phyloP scores from a whole-genome alignment of 2,113 vertebrate species.

The Oryzias melastigma region DNA sequence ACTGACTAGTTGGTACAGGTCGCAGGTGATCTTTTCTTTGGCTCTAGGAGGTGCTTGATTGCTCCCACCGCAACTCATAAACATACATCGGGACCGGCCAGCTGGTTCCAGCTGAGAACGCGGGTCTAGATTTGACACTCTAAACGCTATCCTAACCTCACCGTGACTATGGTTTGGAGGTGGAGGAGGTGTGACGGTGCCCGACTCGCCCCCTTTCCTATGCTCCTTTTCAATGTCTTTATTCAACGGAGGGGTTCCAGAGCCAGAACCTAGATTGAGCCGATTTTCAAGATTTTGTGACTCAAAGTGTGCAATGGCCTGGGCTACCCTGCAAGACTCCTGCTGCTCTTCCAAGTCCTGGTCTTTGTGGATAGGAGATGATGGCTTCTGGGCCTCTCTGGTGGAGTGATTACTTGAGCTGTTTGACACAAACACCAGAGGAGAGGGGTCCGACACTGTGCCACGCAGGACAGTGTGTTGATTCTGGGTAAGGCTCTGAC shows the following conservation, averaged over 20 bases:
- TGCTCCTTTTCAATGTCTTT: conserved; percentile 37
- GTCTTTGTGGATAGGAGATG: conserved; percentile 62
- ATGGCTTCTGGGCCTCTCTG: conserved; percentile 46
- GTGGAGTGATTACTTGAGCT: conserved; percentile 42
- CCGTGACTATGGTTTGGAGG: conserved; percentile 71
- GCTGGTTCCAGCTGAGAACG: conserved; percentile 73
- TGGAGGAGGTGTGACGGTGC: conserved; percentile 42
- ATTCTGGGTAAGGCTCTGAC: conserved; percentile 48
- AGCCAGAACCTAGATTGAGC: conserved; percentile 46
- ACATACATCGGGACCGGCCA: conserved; percentile 78
- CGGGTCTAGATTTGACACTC: conserved; percentile 86
- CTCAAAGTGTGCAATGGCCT: conserved; percentile 90
- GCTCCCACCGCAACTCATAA: conserved; percentile 81
- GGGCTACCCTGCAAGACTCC: conserved; percentile 85
- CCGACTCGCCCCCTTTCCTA: conserved; percentile 38
- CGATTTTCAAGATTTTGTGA: conserved; percentile 77
- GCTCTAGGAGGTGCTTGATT: conserved; percentile 73
- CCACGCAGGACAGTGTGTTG: conserved; percentile 62
- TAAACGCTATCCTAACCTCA: conserved; percentile 91
- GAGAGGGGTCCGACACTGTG: conserved; percentile 58
- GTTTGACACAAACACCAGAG: conserved; percentile 81
- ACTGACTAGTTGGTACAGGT: conserved; percentile 92
- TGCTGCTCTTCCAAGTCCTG: conserved; percentile 69
- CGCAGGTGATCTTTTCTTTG: conserved; percentile 96
- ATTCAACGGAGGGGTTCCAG: conserved; percentile 34